phyloP scores from a whole-genome alignment of 2,797 vertebrate genomes.

The Chaenodraco wilsoni region DNA sequence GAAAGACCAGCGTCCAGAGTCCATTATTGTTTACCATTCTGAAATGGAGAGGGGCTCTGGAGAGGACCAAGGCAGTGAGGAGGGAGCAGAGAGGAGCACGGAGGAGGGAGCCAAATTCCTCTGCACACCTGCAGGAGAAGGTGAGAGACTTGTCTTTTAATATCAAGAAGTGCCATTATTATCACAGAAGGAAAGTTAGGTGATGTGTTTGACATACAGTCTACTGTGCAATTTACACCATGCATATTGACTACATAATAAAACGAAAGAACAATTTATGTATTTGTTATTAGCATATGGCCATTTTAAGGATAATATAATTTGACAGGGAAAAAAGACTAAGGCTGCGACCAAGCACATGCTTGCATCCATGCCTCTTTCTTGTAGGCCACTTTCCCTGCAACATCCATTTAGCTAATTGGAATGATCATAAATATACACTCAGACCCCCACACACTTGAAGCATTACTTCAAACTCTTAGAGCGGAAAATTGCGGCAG shows the following conservation, averaged over 20 bases:
- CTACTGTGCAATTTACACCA: neutral
- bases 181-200: neutral
- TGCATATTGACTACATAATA: neutral
- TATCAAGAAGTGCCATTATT: slow-evolving; percentile 8
- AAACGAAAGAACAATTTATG: neutral
- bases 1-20: slow-evolving; percentile 93
- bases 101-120: slow-evolving; percentile 95
- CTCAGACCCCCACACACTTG: too few species aligned
- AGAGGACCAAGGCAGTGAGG: slow-evolving; percentile 86
- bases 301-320: neutral
- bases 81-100: slow-evolving; percentile 84
- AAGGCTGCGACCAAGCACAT: too few species aligned
- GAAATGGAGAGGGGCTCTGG: slow-evolving; percentile 88
- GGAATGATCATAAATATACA: too few species aligned
- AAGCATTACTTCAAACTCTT: too few species aligned
- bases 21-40: slow-evolving; percentile 94
- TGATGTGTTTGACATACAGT: neutral
- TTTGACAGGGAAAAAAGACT: too few species aligned
- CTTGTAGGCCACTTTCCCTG: too few species aligned
- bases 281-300: neutral
- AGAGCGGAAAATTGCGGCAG: too few species aligned
- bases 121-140: slow-evolving; percentile 87
- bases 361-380: too few species aligned
- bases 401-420: too few species aligned
- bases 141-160: slow-evolving; percentile 73